These are phyloP conservation scores for Virgularia gustaviana DNA, from an alignment of 92 coral and sea anemone genomes.

Conservation along the genomic window DNA sequence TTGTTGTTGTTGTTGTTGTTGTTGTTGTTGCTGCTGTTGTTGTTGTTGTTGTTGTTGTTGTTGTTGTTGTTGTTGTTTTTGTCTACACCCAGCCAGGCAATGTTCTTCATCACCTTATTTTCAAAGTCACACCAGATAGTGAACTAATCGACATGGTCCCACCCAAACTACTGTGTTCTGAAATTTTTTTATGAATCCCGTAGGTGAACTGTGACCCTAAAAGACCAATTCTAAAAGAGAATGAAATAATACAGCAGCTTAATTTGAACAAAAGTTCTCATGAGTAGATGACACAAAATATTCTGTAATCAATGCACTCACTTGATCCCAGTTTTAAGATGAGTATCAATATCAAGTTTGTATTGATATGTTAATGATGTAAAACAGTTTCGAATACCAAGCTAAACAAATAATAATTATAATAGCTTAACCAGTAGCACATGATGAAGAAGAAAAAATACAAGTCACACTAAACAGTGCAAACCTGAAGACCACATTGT, in stretches of 20 bases:
- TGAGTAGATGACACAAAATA: neutral
- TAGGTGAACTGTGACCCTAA: conserved; percentile 74
- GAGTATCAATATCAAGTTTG: conserved; percentile 72
- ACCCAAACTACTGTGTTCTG: conserved; percentile 78
- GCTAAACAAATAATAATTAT: conserved; percentile 2
- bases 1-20: no score
- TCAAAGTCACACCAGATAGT: conserved; percentile 71
- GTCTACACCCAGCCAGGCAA: neutral
- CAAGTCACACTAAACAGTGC: neutral
- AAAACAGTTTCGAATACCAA: conserved; percentile 75
- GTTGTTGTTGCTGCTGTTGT: no score
- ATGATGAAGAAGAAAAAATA: no score
- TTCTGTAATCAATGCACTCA: conserved; percentile 10
- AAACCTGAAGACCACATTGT: conserved; percentile 68
- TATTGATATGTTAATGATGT: conserved; percentile 66
- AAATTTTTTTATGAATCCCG: conserved; percentile 77
- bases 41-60: no score
- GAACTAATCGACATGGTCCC: conserved; percentile 70
- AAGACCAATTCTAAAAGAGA: conserved; percentile 58
- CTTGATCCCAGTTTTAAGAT: conserved; percentile 68
- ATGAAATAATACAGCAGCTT: neutral
- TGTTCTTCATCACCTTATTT: conserved; percentile 64
- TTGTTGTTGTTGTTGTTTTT: no score
- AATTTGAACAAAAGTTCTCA: neutral
- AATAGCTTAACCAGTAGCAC: neutral